These are phyloP conservation scores for Apteryx owenii DNA, from an alignment of 2,113 vertebrate species.

Conservation along the genomic window DNA sequence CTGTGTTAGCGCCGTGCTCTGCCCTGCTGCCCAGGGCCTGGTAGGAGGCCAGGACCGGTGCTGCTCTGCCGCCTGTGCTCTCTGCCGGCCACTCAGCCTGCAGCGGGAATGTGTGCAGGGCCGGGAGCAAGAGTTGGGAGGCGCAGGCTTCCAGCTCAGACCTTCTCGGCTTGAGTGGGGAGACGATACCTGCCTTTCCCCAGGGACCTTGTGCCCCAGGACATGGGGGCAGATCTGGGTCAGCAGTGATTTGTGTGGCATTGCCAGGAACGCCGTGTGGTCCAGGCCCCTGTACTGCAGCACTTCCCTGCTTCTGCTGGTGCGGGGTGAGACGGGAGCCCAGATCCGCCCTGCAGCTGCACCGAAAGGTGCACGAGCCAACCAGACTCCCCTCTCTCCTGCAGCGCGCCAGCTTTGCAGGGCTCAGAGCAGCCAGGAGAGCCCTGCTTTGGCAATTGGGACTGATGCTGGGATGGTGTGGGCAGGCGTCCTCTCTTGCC, in stretches of 20 bases:
- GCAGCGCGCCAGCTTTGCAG: fast-evolving
- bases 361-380: neutral
- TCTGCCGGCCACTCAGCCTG: no score
- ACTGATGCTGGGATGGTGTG: neutral
- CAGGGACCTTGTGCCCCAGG: fast-evolving
- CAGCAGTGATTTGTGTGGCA: neutral
- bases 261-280: neutral
- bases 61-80: no score
- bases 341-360: neutral
- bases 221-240: neutral
- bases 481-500: neutral
- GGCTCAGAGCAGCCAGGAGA: neutral
- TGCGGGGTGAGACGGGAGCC: neutral
- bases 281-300: neutral
- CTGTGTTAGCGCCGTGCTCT: neutral
- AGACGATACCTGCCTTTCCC: neutral
- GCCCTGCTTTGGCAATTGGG: neutral
- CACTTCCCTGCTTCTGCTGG: neutral
- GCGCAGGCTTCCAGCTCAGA: no score
- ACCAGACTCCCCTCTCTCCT: neutral
- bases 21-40: neutral
- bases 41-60: no score
- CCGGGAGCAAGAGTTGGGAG: no score
- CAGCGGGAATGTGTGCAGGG: no score
- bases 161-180: neutral